Conservation (phyloP, 2,888 invertebrate genomes). For the Girardia tigrina region DNA sequence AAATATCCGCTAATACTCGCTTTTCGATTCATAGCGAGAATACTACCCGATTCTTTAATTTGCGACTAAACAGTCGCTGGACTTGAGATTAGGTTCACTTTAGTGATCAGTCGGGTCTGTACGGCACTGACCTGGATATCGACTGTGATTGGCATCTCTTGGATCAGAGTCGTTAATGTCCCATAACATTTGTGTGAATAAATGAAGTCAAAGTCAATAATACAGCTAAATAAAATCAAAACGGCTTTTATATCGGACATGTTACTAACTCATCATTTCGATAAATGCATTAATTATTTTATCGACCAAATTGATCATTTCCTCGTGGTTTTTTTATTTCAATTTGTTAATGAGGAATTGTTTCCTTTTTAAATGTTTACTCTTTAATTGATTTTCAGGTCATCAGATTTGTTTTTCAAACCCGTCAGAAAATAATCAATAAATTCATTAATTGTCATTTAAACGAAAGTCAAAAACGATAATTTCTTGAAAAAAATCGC, state of each 20-base stretch:
- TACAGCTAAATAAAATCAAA: slow-evolving; percentile 21
- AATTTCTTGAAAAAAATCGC: too few species aligned
- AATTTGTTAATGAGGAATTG: slow-evolving; percentile 75
- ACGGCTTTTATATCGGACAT: too few species aligned
- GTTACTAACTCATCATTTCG: slow-evolving; percentile 52
- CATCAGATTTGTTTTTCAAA: slow-evolving; percentile 30
- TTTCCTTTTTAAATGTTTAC: too few species aligned
- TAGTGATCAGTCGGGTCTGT: slow-evolving; percentile 26
- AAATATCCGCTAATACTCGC: too few species aligned
- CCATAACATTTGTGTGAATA: slow-evolving; percentile 10
- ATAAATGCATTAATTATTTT: slow-evolving; percentile 86
- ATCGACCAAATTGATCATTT: slow-evolving; percentile 75
- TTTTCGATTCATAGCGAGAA: too few species aligned
- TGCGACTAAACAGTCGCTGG: slow-evolving; percentile 25
- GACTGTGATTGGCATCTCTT: slow-evolving; percentile 15
- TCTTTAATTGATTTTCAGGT: slow-evolving; percentile 26
- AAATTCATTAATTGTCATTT: background rate
- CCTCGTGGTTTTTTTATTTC: slow-evolving; percentile 74
- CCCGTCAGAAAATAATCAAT: slow-evolving; percentile 28
- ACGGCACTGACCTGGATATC: slow-evolving; percentile 29
- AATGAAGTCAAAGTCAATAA: slow-evolving; percentile 31
- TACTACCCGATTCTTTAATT: slow-evolving; percentile 23
- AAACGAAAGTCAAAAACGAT: too few species aligned
- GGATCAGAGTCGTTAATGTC: background rate
- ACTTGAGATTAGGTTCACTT: slow-evolving; percentile 26